These are phyloP conservation scores for Echeneis naucrates DNA, from an alignment of 2,797 vertebrate species.

Conservation along the genomic window DNA sequence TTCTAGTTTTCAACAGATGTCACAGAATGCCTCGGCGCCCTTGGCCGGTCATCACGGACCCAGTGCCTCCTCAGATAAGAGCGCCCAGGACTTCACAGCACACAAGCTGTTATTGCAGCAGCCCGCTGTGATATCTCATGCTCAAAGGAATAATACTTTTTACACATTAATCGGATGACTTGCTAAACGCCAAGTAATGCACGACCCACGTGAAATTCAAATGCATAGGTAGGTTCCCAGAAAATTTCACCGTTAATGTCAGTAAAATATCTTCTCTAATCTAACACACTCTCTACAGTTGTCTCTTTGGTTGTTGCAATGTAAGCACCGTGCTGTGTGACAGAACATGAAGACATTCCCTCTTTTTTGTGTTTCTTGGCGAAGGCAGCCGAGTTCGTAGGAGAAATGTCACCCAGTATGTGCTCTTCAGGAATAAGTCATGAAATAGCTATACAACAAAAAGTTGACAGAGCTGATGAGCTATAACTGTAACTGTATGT, in stretches of 20 bases:
- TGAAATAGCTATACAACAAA: not conserved
- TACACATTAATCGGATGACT: conserved; percentile 68
- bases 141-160: conserved; percentile 69
- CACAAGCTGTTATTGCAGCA: conserved; percentile 34
- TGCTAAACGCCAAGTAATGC: conserved; percentile 54
- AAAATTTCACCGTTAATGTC: conserved; percentile 52
- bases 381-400: conserved; percentile 13
- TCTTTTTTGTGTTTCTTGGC: conserved; percentile 27
- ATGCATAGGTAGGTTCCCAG: conserved; percentile 41
- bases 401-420: conserved; percentile 9
- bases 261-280: conserved; percentile 36
- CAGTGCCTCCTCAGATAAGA: conserved; percentile 69
- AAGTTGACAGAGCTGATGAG: too few relatives aligned
- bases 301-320: conserved; percentile 32
- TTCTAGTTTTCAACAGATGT: conserved; percentile 44
- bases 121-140: conserved; percentile 60
- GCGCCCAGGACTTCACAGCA: conserved; percentile 53
- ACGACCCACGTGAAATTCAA: conserved; percentile 62
- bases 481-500: not conserved
- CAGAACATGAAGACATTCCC: conserved; percentile 19
- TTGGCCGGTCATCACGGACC: conserved; percentile 69
- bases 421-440: conserved; percentile 9
- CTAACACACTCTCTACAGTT: conserved; percentile 8
- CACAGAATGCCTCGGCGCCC: conserved; percentile 52
- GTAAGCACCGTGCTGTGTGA: conserved; percentile 33